These are phyloP conservation scores for Tachuris rubrigastra DNA, from an alignment of 2,113 vertebrate species.

Conservation along the genomic window DNA sequence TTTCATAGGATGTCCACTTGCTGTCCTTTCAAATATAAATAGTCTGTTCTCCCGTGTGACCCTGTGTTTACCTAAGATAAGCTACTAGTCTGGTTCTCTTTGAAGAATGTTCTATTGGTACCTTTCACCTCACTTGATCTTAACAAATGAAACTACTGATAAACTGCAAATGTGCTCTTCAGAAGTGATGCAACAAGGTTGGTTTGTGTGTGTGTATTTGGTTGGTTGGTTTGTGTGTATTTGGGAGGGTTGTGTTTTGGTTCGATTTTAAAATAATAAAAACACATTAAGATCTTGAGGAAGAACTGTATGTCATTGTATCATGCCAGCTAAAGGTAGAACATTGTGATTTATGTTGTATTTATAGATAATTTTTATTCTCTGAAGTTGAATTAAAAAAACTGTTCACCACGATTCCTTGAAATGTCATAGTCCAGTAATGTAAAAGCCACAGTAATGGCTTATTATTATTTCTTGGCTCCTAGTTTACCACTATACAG, in stretches of 20 bases:
- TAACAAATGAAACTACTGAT: background rate
- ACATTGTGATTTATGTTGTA: background rate
- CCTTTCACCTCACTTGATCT: slow-evolving; percentile 37
- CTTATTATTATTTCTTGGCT: background rate
- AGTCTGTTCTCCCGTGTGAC: background rate
- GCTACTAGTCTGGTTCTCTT: background rate
- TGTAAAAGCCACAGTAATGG: background rate
- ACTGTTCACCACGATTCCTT: fast-evolving
- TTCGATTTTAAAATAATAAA: background rate
- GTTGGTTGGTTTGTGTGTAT: background rate
- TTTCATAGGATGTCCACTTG: background rate
- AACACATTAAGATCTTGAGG: background rate
- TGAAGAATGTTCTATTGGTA: background rate
- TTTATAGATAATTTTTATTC: background rate
- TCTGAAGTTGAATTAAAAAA: background rate
- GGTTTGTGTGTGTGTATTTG: background rate
- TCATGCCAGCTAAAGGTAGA: background rate
- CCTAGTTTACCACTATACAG: background rate
- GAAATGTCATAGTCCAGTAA: background rate
- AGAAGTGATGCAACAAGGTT: background rate
- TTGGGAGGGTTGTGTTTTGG: background rate
- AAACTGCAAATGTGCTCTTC: background rate
- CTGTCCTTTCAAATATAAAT: background rate
- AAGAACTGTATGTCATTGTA: background rate
- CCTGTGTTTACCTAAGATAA: slow-evolving; percentile 50